A percentile compares a stretch with the other conserved stretches of the same genome.
These are phyloP conservation scores for Sweltsa coloradensis DNA, from an alignment of 1,140 invertebrate species.

Conservation along the genomic window DNA sequence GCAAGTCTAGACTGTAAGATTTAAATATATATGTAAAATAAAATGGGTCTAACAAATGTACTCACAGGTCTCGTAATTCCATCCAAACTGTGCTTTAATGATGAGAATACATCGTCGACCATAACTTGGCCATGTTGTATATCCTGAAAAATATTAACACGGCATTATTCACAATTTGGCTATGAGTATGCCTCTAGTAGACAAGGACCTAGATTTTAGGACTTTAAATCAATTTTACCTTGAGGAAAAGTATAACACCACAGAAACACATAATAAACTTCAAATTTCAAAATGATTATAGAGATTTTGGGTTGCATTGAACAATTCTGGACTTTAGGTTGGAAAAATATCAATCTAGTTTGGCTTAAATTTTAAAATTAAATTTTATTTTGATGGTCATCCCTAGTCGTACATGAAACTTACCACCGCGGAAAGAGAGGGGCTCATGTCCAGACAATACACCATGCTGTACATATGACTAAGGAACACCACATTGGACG, in stretches of 20 bases:
- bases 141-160: constrained; percentile 30
- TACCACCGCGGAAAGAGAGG: constrained; percentile 60
- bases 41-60: constrained; percentile 15
- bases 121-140: constrained; percentile 52
- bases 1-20: no score
- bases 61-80: constrained; percentile 50
- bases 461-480: constrained; percentile 53
- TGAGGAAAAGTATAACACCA: no score
- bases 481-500: constrained; percentile 38
- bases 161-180: neutral
- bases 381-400: neutral
- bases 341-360: no score
- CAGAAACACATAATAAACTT: neutral
- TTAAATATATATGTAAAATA: constrained; percentile 10
- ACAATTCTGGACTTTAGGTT: no score
- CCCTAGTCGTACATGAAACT: constrained; percentile 11
- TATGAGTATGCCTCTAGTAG: neutral
- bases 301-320: no score
- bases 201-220: neutral
- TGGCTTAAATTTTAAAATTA: constrained; percentile 2
- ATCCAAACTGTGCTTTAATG: constrained; percentile 48
- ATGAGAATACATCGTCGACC: constrained; percentile 51
- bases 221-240: neutral
- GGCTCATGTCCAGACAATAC: constrained; percentile 70
- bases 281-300: neutral